Conservation (phyloP, 2,797 vertebrate species). For the Fringilla coelebs region DNA sequence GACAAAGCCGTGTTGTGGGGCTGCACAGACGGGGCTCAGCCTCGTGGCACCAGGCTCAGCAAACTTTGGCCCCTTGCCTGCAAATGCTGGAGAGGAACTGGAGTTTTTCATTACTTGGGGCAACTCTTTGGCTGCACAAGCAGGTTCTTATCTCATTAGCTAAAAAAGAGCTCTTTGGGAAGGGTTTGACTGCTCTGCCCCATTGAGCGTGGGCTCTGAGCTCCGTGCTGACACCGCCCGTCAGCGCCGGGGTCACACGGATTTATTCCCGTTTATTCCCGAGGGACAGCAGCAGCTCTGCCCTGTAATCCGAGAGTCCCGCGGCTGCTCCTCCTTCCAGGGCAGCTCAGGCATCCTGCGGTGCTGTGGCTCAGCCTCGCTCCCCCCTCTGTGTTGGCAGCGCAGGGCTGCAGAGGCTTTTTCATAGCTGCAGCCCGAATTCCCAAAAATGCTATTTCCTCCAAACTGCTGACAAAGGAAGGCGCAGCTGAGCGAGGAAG, state of each 20-base stretch:
- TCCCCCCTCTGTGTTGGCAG: rapidly evolving
- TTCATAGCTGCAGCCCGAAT: neutral
- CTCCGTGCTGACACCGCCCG: neutral
- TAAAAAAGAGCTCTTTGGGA: neutral
- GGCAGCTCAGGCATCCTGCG: neutral
- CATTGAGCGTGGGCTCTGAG: rapidly evolving
- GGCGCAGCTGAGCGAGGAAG: rapidly evolving
- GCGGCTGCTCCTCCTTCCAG: neutral
- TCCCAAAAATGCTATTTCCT: rapidly evolving
- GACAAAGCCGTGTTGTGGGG: neutral
- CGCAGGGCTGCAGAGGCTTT: rapidly evolving
- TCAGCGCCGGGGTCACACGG: neutral
- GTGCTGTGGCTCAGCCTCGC: rapidly evolving
- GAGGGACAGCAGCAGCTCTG: neutral
- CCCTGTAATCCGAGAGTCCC: rapidly evolving
- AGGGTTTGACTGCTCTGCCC: neutral
- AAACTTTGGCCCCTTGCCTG: neutral
- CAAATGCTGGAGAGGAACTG: neutral
- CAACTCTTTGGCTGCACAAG: neutral
- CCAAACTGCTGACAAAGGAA: neutral
- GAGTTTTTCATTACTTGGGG: neutral
- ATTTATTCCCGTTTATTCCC: neutral
- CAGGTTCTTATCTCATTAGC: neutral
- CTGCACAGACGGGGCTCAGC: neutral
- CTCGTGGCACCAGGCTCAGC: neutral